Base-by-base conservation (phyloP, 2,797 vertebrate genomes). In the Chromobotia macracanthus region DNA sequence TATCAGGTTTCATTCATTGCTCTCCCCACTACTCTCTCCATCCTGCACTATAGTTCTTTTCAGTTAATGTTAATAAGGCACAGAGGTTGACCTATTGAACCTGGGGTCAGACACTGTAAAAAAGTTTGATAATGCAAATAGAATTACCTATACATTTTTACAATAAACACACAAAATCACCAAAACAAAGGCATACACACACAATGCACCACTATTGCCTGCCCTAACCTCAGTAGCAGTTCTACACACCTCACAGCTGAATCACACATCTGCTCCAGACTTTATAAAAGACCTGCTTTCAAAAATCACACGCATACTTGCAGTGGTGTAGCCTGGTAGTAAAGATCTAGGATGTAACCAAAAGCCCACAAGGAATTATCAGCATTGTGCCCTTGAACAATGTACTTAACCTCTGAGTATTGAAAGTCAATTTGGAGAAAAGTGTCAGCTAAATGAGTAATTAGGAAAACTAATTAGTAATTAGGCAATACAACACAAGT, bases 381-480 rank as follows among this genome's bases (percentile, higher is more conserved):
- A 38, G 53, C 9, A 25, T 13, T 19, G 18, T 74, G n/a, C 28
- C 60, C 58, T 75, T 75, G 18, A 65, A 44, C 56, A 46, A 23
- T 60, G 72, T 48, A 3, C 25, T 28, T 50, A 25, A 48, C 18
- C 16, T 50, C 28, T 5, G 25, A 61, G 23, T 48, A 19, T 41
- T 61, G 2, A n/a, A 48, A 28, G 6, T 48, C 3, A 2, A 38
- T 60, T 46, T 28, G 35, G 25, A 60, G 13, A 73, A 48, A 25
- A n/a, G 1, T 31, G 44, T 28, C 71, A 61, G 23, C 44, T 18
- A 63, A 73, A 50, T 72, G 2, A 46, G 16, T 60, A 46, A 72
- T 73, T 48, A 63, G 44, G n/a, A 31, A 63, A 73, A 60, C 23
- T 8, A 48, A 61, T 48, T 48, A 2, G 56, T 19, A 73, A 64